A percentile compares a stretch with the other conserved stretches of the same genome.
These are phyloP conservation scores for Scarus forsteni DNA, from an alignment of 2,797 vertebrate genomes.

Conservation along the genomic window DNA sequence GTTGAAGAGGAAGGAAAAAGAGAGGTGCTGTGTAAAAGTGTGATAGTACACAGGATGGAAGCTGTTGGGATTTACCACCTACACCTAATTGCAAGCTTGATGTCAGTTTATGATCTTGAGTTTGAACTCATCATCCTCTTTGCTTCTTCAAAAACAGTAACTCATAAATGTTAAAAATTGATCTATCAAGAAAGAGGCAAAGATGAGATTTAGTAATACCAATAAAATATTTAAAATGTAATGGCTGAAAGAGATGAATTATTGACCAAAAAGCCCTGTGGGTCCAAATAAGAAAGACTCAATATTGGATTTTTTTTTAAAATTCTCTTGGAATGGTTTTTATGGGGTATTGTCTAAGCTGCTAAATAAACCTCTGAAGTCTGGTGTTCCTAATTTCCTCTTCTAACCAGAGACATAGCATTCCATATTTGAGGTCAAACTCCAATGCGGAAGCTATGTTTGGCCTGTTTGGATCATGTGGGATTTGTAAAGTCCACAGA, in stretches of 20 bases:
- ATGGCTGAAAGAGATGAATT: conserved; percentile 49
- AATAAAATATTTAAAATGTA: conserved; percentile 50
- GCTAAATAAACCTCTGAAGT: conserved; percentile 15
- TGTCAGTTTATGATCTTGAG: conserved; percentile 54
- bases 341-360: not conserved
- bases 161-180: conserved; percentile 25
- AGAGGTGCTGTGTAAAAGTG: conserved; percentile 24
- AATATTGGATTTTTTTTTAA: conserved; percentile 31
- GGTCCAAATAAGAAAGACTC: conserved; percentile 43
- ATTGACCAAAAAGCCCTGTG: conserved; percentile 52
- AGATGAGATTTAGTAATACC: conserved; percentile 47
- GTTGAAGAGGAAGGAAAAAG: conserved; percentile 39
- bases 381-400: conserved; percentile 42
- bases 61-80: conserved; percentile 36
- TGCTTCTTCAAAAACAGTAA: conserved; percentile 36
- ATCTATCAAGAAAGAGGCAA: conserved; percentile 3
- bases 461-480: conserved; percentile 72
- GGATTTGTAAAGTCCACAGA: conserved; percentile 73
- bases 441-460: conserved; percentile 66
- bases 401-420: conserved; percentile 18
- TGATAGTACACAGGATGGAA: conserved; percentile 23
- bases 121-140: conserved; percentile 19
- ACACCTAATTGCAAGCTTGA: conserved; percentile 56
- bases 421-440: conserved; percentile 66
- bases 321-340: conserved; percentile 7